Conservation (phyloP, 2,113 vertebrate species). For the Notarius lentiginosus region DNA sequence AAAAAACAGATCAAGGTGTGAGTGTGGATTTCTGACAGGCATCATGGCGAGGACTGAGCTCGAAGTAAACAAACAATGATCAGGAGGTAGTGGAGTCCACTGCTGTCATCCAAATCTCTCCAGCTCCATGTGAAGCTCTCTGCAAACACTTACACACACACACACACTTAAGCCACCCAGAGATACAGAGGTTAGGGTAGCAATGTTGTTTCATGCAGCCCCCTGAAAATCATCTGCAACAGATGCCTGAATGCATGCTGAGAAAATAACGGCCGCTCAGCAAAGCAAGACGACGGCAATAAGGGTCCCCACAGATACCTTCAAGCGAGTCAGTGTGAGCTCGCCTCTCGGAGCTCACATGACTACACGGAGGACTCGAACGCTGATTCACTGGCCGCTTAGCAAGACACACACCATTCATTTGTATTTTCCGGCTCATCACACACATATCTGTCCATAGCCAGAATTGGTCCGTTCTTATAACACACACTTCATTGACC, state of each 20-base stretch:
- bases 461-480: neutral
- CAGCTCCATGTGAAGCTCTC: slow-evolving; percentile 23
- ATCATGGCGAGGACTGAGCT: slow-evolving; percentile 7
- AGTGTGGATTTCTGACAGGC: slow-evolving; percentile 9
- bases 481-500: neutral
- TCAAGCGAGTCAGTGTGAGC: neutral
- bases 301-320: neutral
- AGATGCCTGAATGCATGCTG: slow-evolving; percentile 15
- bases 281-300: slow-evolving; percentile 26
- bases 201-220: neutral
- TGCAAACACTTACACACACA: neutral
- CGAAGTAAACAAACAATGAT: slow-evolving; percentile 26
- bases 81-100: neutral
- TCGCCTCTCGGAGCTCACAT: neutral
- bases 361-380: neutral
- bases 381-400: neutral
- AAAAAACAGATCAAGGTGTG: neutral
- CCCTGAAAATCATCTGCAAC: slow-evolving; percentile 23
- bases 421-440: neutral
- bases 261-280: slow-evolving; percentile 19
- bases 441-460: neutral
- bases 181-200: slow-evolving; percentile 3
- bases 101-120: slow-evolving; percentile 29
- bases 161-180: neutral
- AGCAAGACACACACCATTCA: slow-evolving; percentile 13